These are phyloP conservation scores for Xenus cinereus DNA, from an alignment of 2,113 vertebrate species.

Conservation along the genomic window DNA sequence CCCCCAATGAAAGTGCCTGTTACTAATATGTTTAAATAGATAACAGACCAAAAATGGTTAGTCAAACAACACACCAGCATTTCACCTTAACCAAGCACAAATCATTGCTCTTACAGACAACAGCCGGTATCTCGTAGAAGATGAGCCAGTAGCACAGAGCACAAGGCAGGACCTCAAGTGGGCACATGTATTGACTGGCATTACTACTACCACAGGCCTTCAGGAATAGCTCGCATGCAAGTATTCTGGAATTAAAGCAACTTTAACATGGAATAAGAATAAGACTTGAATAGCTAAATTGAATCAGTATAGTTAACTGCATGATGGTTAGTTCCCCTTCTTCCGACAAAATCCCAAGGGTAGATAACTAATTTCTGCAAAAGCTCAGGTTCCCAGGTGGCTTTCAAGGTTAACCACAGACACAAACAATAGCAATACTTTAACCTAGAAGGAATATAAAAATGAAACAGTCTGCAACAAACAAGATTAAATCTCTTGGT, in stretches of 20 bases:
- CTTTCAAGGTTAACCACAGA: neutral
- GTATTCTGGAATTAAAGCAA: neutral
- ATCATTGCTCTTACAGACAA: neutral
- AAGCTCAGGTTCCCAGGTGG: neutral
- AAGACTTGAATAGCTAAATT: neutral
- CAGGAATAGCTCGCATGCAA: neutral
- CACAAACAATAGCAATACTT: neutral
- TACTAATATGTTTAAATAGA: too few species aligned
- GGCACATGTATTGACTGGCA: neutral
- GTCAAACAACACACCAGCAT: accelerated
- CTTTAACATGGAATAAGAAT: neutral
- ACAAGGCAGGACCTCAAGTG: too few species aligned
- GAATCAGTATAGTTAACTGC: neutral
- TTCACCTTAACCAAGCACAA: neutral
- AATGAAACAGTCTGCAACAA: neutral
- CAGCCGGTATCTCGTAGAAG: too few species aligned
- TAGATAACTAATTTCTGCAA: neutral
- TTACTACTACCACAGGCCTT: neutral
- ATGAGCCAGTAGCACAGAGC: neutral
- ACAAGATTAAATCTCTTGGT: neutral
- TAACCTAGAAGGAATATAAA: neutral
- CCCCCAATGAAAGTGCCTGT: neutral
- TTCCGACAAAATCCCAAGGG: neutral
- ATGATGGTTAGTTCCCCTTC: neutral
- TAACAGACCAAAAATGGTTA: neutral